Percentiles rank a stretch among this genome's conserved stretches.
These are phyloP conservation scores for Varroa destructor DNA, from an alignment of 1,140 invertebrate genomes.

Conservation along the genomic window DNA sequence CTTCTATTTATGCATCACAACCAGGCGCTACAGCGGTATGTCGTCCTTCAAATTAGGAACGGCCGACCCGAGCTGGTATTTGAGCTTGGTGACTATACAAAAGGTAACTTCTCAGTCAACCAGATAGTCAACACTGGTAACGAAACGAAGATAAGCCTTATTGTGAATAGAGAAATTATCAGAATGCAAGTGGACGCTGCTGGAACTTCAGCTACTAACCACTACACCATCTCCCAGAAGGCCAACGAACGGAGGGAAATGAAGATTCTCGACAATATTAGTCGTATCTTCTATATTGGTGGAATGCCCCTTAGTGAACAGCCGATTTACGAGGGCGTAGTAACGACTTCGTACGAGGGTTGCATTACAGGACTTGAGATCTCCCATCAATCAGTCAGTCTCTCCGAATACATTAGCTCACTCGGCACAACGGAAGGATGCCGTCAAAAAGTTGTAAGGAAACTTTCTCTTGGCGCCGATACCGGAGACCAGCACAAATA, in stretches of 20 bases:
- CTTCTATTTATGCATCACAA: slow-evolving; percentile 6
- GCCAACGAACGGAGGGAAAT: neutral
- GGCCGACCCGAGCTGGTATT: slow-evolving; percentile 15
- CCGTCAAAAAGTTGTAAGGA: neutral
- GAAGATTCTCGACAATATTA: neutral
- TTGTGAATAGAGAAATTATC: neutral
- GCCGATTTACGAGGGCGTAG: slow-evolving; percentile 2
- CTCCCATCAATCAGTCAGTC: neutral
- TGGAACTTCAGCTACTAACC: neutral
- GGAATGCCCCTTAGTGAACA: slow-evolving; percentile 7
- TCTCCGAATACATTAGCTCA: neutral
- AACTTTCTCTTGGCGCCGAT: neutral
- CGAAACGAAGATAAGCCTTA: neutral
- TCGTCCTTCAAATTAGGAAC: slow-evolving; percentile 10
- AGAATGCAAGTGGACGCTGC: neutral
- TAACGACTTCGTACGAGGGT: neutral
- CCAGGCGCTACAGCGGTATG: neutral
- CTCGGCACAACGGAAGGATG: slow-evolving; percentile 8
- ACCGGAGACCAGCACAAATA: neutral
- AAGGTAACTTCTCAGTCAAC: slow-evolving; percentile 19
- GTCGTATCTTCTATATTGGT: neutral
- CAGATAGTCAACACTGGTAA: neutral
- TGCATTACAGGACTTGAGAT: neutral
- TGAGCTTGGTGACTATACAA: neutral
- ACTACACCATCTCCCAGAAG: neutral